A percentile compares a stretch with the other conserved stretches of the same genome.
These are phyloP conservation scores for Aleadryas rufinucha DNA, from an alignment of 2,113 vertebrate genomes.

Conservation along the genomic window DNA sequence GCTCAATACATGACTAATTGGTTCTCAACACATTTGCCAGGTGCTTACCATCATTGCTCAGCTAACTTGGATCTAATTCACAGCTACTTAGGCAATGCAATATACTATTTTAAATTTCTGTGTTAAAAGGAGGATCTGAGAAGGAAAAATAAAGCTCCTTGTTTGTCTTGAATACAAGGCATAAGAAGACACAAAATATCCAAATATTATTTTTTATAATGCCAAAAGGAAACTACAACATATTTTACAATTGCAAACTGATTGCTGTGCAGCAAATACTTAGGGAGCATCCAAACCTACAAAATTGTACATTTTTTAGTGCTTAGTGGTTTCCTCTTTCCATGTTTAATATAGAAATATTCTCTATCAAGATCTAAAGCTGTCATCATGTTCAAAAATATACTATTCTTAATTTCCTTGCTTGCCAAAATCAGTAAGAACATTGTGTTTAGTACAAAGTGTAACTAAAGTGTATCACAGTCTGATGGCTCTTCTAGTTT, in stretches of 20 bases:
- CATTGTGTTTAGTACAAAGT: background rate
- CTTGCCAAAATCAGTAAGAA: background rate
- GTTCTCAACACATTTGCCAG: background rate
- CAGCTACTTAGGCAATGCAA: background rate
- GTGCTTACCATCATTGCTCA: background rate
- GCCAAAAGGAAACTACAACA: background rate
- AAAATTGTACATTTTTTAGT: background rate
- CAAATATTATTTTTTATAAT: background rate
- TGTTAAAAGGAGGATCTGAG: background rate
- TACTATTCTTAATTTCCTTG: background rate
- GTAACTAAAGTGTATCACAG: background rate
- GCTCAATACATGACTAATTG: background rate
- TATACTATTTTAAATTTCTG: background rate
- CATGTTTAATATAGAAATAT: background rate
- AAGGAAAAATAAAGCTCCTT: background rate
- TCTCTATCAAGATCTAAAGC: background rate
- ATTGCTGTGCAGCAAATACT: background rate
- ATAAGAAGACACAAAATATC: background rate
- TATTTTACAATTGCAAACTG: background rate
- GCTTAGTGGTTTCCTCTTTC: background rate
- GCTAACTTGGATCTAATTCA: background rate
- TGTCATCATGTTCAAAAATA: background rate
- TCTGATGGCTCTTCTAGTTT: background rate
- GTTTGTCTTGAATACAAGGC: background rate
- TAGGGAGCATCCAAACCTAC: background rate